Conservation (phyloP, 2,113 vertebrate genomes). For the Menidia beryllina region DNA sequence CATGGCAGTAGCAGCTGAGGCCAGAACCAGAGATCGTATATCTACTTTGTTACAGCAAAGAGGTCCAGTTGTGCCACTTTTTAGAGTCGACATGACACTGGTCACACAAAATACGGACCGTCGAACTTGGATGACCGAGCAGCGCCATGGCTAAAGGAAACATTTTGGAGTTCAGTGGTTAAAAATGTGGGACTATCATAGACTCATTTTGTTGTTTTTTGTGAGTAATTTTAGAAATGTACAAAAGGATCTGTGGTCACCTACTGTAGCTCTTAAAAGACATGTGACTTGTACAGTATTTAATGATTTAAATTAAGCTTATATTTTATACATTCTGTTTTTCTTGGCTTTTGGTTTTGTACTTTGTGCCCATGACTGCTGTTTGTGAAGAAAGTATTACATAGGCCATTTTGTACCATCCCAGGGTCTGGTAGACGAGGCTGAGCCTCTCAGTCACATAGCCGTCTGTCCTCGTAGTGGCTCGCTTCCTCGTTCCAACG, state of each 20-base stretch:
- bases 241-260: conserved; percentile 56
- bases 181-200: conserved; percentile 18
- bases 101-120: conserved; percentile 60
- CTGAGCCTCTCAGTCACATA: conserved; percentile 31
- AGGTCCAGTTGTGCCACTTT: conserved; percentile 25
- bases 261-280: conserved; percentile 70
- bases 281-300: conserved; percentile 82
- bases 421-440: conserved; percentile 31
- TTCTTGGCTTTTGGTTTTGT: conserved; percentile 27
- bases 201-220: conserved; percentile 23
- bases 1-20: conserved; percentile 35
- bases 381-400: conserved; percentile 66
- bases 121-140: conserved; percentile 26
- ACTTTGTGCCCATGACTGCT: conserved; percentile 70
- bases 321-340: conserved; percentile 73
- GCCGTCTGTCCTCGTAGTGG: conserved; percentile 20
- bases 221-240: conserved; percentile 37
- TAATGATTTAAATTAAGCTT: conserved; percentile 84
- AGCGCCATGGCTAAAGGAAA: neutral
- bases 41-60: conserved; percentile 13
- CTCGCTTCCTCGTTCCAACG: conserved; percentile 14
- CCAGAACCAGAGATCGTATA: conserved; percentile 49
- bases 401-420: conserved; percentile 44
- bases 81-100: conserved; percentile 24
- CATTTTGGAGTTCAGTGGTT: conserved; percentile 55